A percentile compares a stretch with the other conserved stretches of the same genome.
Conservation (phyloP, 92 coral and sea anemone species). For the Zoanthus solanderi region DNA sequence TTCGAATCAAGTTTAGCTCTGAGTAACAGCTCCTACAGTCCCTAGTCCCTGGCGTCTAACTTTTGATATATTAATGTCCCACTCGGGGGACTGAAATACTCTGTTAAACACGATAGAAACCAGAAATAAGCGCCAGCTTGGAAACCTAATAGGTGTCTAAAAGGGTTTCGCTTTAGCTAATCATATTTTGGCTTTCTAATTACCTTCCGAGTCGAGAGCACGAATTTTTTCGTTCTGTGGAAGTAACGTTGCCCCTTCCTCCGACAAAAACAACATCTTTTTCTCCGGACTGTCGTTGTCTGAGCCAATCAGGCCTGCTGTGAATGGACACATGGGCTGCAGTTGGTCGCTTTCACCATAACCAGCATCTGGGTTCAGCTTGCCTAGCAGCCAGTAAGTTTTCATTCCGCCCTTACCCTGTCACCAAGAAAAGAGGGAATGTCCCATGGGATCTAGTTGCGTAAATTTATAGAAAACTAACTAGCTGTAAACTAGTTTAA, state of each 20-base stretch:
- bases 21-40: too few relatives aligned
- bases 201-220: slow-evolving; percentile 65
- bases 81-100: too few relatives aligned
- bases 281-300: slow-evolving; percentile 19
- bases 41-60: too few relatives aligned
- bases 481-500: too few relatives aligned
- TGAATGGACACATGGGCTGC: slow-evolving; percentile 39
- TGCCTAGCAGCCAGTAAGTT: slow-evolving; percentile 85
- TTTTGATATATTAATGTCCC: too few relatives aligned
- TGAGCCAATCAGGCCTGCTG: not conserved
- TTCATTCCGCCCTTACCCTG: slow-evolving; percentile 95
- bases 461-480: not conserved
- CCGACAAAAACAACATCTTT: slow-evolving; percentile 39
- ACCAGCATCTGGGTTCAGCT: slow-evolving; percentile 46
- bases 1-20: too few relatives aligned
- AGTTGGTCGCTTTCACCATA: slow-evolving; percentile 30
- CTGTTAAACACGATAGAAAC: too few relatives aligned
- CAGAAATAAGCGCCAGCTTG: not conserved
- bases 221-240: slow-evolving; percentile 64
- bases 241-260: slow-evolving; percentile 38
- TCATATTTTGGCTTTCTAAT: not conserved
- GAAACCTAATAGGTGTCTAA: not conserved
- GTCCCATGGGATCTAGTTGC: not conserved
- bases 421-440: not conserved
- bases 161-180: not conserved